Base-by-base conservation (phyloP, 2,797 vertebrate species). In the Macropus fuliginosus region DNA sequence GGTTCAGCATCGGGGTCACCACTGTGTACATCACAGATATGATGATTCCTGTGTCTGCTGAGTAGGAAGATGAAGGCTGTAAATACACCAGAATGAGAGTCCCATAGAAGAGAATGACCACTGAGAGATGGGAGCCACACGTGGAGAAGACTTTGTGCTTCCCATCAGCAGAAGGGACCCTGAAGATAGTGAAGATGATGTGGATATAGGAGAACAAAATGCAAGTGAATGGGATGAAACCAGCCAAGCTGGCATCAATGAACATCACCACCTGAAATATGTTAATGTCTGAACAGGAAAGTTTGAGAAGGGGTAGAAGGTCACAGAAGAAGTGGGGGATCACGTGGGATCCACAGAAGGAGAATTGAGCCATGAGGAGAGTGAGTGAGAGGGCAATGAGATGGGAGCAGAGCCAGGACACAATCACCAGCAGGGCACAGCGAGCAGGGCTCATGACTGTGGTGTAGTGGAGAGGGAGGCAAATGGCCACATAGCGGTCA, bases 311-410 rank as follows among this genome's bases (percentile, higher is more conserved):
- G 27, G 98, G 97, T 57, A 98, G 92, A 89, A 98, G 98, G 97
- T 99, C 98, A 97, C 98, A 99, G 93, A 90, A 98, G 93, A 98
- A 99, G 87, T 99, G 98, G 55, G 95, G 46, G 91, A 99, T 98
- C 24, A 95, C 93, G 55, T 98, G 98, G 54, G 98, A 97, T 50
- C 91, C 96, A 96, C 98, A 98, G 94, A 98, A 99, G 31, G 56
- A 81, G 56, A 99, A 98, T 93, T 98, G 97, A 89, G 98, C 98
- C 0, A 98, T 98, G 56, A 98, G 96, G 28, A 98, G 97, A 2
- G 96, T 96, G 0, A 87, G 92, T 5, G 55, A 89, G 54, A 93
- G 81, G 55, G 74, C 24, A 66, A n/a, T 4, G 81, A 14, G 3
- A 91, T 95, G 5, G 95, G 81, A 57, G 93, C 0, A 24, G 96